Conservation (phyloP, 2,797 vertebrate species). For the Eospalax fontanierii region DNA sequence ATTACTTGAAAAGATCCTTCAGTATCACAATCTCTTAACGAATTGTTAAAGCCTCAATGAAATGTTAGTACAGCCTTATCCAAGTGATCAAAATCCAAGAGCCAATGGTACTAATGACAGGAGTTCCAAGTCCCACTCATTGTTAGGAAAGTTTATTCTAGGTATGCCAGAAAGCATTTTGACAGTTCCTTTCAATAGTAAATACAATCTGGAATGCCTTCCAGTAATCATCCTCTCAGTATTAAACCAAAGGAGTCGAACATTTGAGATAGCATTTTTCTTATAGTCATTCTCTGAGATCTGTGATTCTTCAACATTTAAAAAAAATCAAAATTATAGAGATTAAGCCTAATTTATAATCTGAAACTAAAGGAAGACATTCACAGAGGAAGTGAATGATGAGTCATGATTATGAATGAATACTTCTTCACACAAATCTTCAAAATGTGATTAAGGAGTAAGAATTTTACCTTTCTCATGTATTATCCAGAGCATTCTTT, state of each 20-base stretch:
- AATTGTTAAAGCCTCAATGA: not conserved
- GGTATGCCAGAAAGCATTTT: not conserved
- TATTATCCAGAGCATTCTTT: not conserved
- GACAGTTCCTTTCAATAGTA: not conserved
- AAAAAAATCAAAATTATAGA: not conserved
- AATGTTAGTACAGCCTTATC: not conserved
- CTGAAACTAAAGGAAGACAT: not conserved
- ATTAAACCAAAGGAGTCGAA: not conserved
- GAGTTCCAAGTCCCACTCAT: too few species aligned
- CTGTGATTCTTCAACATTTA: too few species aligned
- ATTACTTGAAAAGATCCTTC: not conserved
- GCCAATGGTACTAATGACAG: too few species aligned
- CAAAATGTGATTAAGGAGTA: not conserved
- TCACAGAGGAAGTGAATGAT: not conserved
- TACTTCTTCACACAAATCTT: not conserved
- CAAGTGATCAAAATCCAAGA: not conserved
- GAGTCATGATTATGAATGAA: not conserved
- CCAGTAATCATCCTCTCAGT: not conserved
- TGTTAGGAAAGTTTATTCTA: not conserved
- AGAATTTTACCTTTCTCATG: not conserved
- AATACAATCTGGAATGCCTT: not conserved
- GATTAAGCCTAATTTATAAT: not conserved
- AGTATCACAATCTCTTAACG: not conserved
- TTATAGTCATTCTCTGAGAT: not conserved
- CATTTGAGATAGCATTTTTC: not conserved